phyloP scores from a whole-genome alignment of 2,888 invertebrate genomes.

The Ophonus ardosiacus region DNA sequence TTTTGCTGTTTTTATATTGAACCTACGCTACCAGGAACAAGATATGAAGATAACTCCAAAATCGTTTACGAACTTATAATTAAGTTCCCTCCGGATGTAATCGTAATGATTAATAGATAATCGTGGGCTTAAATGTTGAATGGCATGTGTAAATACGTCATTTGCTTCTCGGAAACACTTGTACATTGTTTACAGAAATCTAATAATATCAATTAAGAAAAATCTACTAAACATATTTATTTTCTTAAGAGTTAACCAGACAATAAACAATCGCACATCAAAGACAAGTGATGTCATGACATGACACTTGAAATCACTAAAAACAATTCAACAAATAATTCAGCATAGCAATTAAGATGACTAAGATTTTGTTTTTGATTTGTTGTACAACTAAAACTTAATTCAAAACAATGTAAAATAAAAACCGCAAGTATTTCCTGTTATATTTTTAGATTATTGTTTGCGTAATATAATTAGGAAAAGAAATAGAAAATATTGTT shows the following conservation, averaged over 20 bases:
- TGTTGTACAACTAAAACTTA: not conserved
- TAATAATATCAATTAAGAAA: conserved; percentile 27
- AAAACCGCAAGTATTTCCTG: too few relatives aligned
- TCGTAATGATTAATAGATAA: not conserved
- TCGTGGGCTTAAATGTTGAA: not conserved
- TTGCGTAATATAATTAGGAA: too few relatives aligned
- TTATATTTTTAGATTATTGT: too few relatives aligned
- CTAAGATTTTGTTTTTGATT: not conserved
- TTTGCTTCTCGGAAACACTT: not conserved
- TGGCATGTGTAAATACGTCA: not conserved
- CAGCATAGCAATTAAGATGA: not conserved
- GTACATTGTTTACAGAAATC: conserved; percentile 8
- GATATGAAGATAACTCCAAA: not conserved
- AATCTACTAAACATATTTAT: not conserved
- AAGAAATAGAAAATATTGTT: too few relatives aligned
- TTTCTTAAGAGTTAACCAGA: not conserved
- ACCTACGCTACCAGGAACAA: too few relatives aligned
- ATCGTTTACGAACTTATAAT: not conserved
- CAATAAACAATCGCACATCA: not conserved
- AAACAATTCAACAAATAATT: not conserved
- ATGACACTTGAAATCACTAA: not conserved
- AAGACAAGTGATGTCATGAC: not conserved
- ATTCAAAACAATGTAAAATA: too few relatives aligned
- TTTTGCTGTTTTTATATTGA: not conserved
- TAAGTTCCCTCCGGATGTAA: not conserved